Conservation (phyloP, 1,140 invertebrate species). For the Drosophila kikkawai region DNA sequence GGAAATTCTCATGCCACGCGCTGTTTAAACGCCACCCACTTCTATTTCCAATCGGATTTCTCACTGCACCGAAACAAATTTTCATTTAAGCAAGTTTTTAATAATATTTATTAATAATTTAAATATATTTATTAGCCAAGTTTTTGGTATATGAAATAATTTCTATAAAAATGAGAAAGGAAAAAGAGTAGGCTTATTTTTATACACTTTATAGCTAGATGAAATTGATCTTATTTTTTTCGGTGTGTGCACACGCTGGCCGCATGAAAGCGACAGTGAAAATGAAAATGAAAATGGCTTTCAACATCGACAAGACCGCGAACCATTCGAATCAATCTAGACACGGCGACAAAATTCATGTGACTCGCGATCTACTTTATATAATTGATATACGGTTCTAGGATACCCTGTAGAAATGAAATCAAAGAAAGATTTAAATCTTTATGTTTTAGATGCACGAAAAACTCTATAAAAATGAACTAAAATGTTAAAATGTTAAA, state of each 20-base stretch:
- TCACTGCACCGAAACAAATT: conserved; percentile 14
- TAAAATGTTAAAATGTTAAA: no score
- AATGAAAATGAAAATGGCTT: conserved; percentile 48
- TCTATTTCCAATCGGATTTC: conserved; percentile 7
- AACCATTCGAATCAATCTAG: conserved; percentile 76
- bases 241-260: conserved; percentile 26
- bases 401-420: conserved; percentile 31
- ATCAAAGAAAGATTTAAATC: no score
- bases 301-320: conserved; percentile 54
- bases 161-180: no score
- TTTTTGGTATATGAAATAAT: background rate
- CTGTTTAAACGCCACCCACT: conserved; percentile 47
- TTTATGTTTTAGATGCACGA: background rate
- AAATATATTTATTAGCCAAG: background rate
- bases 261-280: conserved; percentile 38
- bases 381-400: background rate
- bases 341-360: conserved; percentile 79
- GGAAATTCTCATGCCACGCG: conserved; percentile 74
- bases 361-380: conserved; percentile 40
- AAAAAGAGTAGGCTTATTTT: background rate
- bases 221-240: background rate
- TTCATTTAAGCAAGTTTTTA: background rate
- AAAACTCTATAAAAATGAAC: no score
- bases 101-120: background rate
- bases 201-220: background rate